These are phyloP conservation scores for Colletes collaris DNA, from an alignment of 2,888 invertebrate genomes.

Conservation along the genomic window DNA sequence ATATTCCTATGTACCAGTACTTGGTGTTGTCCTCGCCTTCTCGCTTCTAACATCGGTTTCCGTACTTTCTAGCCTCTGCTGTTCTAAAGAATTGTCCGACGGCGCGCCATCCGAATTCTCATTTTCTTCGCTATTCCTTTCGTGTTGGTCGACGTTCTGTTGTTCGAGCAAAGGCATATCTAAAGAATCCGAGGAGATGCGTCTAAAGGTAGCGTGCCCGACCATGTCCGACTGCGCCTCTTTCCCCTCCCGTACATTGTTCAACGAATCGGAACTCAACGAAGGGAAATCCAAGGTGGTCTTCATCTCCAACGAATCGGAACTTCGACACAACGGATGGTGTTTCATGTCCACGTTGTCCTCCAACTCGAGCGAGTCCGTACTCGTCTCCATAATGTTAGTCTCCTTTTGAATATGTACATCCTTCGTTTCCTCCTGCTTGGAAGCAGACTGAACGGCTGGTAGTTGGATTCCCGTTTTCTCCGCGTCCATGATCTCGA, in stretches of 20 bases:
- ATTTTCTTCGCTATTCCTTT: constrained; percentile 48
- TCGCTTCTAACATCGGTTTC: constrained; percentile 69
- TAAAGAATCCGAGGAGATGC: constrained; percentile 81
- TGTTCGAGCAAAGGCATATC: constrained; percentile 77
- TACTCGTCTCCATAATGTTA: constrained; percentile 86
- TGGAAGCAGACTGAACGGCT: constrained; percentile 16
- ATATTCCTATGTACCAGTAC: constrained; percentile 72
- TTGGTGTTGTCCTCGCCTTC: constrained; percentile 69
- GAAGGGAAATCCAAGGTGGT: constrained; percentile 83
- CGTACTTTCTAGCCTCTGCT: constrained; percentile 60
- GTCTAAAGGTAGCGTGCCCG: constrained; percentile 73
- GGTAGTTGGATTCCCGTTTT: constrained; percentile 47
- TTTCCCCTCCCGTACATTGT: constrained; percentile 77
- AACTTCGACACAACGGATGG: constrained; percentile 86
- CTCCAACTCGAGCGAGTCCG: constrained; percentile 86
- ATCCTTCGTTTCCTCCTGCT: constrained; percentile 40
- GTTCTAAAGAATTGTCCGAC: constrained; percentile 66
- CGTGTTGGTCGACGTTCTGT: constrained; percentile 58
- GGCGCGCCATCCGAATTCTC: constrained; percentile 60
- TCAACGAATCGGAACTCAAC: constrained; percentile 80
- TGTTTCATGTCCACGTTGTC: constrained; percentile 81
- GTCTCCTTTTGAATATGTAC: constrained; percentile 73
- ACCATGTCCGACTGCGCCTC: constrained; percentile 69
- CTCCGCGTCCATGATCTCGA: constrained; percentile 75
- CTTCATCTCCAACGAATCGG: constrained; percentile 88